Base-by-base conservation (phyloP, 2,113 vertebrate species). In the Ceuthmochares aereus region DNA sequence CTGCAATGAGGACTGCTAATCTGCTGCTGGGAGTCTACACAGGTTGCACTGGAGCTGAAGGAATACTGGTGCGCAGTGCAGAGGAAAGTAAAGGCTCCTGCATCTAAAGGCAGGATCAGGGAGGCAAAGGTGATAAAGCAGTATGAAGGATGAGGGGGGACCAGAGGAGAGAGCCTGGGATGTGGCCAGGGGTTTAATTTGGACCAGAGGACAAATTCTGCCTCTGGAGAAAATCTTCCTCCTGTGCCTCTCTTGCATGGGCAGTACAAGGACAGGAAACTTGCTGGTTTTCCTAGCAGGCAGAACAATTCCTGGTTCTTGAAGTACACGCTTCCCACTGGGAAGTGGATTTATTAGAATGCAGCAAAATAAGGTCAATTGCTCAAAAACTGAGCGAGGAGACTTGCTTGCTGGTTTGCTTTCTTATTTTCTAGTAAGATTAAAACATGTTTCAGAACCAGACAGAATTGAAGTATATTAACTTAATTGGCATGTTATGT, bases 401-500 rank as follows among this genome's bases (percentile, higher is more conserved):
- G 49, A 37, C 49, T 76, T 74, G 16, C 55, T 83, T 84, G 18
- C 56, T 85, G 22, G 21, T 73, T 91, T 91, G 77, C 60, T 62
- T 93, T 92, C 2, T 0, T 68, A 27, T 92, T 89, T 93, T 45
- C 68, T 55, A 37, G 59, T 51, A 55, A 79, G 86, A 89, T 94
- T 67, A 88, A 93, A 89, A 62, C 67, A 93, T 80, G 51, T 90
- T 91, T 95, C 64, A 84, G 64, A 95, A 72, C 25, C 4, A 84
- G 93, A 63, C 58, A 80, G 45, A 73, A 76, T 86, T 4, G 2
- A 87, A 89, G 60, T 40, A 20, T 81, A 83, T 96, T 89, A 89
- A 73, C 63, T 62, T 96, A 96, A 95, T 88, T 95, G 95, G 37
- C 90, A 67, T 47, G 21, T 88, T 95, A 89, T 94, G 60, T 89